phyloP scores from a whole-genome alignment of 2,888 invertebrate species.

The Rhingia campestris region DNA sequence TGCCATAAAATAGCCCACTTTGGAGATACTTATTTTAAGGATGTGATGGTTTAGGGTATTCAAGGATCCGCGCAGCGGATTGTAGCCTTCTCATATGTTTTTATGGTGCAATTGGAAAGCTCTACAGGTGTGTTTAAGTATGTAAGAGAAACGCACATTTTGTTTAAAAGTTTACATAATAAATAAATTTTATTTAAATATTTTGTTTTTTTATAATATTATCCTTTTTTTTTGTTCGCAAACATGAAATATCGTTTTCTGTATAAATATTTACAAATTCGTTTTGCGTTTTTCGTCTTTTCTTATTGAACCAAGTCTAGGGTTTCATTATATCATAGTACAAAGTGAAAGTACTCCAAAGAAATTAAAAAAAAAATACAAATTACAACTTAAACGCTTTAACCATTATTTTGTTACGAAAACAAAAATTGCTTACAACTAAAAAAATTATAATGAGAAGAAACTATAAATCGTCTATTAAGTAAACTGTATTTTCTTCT shows the following conservation, averaged over 20 bases:
- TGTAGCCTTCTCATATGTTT: too few relatives aligned
- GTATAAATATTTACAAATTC: constrained; percentile 70
- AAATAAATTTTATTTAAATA: constrained; percentile 71
- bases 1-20: too few relatives aligned
- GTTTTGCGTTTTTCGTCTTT: constrained; percentile 35
- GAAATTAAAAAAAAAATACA: constrained; percentile 26
- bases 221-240: constrained; percentile 40
- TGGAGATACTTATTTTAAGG: too few relatives aligned
- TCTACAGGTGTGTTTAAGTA: background rate
- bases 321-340: constrained; percentile 6
- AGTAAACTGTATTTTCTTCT: constrained; percentile 36
- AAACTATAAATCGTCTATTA: constrained; percentile 20
- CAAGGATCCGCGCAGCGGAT: too few relatives aligned
- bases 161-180: constrained; percentile 53
- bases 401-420: constrained; percentile 1
- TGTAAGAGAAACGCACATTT: background rate
- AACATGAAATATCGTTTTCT: constrained; percentile 58
- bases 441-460: constrained; percentile 18
- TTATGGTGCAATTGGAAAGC: background rate
- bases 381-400: constrained; percentile 31
- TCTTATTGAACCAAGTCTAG: constrained; percentile 18
- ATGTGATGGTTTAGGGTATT: too few relatives aligned
- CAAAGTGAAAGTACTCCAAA: constrained; percentile 5
- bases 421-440: constrained; percentile 27
- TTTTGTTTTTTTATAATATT: constrained; percentile 10